Evolutionary conservation across 2,797 vertebrate genomes (phyloP), one percentile per base, ranked within the genome.

Genomic region (Toxotes lorentzi): DNA sequence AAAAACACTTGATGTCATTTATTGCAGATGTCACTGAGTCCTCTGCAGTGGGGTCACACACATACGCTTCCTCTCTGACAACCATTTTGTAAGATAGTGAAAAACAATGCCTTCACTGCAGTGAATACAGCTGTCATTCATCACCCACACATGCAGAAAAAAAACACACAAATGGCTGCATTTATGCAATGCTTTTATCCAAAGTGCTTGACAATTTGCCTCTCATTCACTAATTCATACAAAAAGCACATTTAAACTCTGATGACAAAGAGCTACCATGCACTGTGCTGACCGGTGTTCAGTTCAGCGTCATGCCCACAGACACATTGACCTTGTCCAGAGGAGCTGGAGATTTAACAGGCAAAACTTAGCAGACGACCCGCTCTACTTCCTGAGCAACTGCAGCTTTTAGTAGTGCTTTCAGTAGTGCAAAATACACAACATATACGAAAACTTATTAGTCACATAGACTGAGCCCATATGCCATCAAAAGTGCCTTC

Each of bases 31-130:
- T 68, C 40, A 57, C 13, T 65, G 5, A 7, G 24, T 32, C 45
- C 7, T 45, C 53, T 57, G 51, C 53, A 57, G 38, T 41, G 24
- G 45, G 13, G 38, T 51, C 65, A 27, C 34, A 21, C 48, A 27
- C 35, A 27, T 7, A n/a, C 51, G 30, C 24, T 32, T 17, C 12
- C 40, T 62, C 23, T 48, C 5, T 24, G 10, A 48, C 45, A 56
- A 38, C 51, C 12, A 51, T 11, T n/a, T 34, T 12, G 64, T 50
- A 50, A 72, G 19, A 38, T 50, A 16, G 6, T 69, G 57, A 43
- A 47, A 73, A 64, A 74, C 61, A 66, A 62, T 9, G 48, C 17
- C 59, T 57, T 5, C 38, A 4, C 64, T 47, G 24, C 48, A 38
- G 19, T 59, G 13, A 24, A 43, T 45, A 19, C 19, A 50, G 58